These are phyloP conservation scores for Prolemur simus DNA, from an alignment of 2,113 vertebrate species.

Conservation along the genomic window DNA sequence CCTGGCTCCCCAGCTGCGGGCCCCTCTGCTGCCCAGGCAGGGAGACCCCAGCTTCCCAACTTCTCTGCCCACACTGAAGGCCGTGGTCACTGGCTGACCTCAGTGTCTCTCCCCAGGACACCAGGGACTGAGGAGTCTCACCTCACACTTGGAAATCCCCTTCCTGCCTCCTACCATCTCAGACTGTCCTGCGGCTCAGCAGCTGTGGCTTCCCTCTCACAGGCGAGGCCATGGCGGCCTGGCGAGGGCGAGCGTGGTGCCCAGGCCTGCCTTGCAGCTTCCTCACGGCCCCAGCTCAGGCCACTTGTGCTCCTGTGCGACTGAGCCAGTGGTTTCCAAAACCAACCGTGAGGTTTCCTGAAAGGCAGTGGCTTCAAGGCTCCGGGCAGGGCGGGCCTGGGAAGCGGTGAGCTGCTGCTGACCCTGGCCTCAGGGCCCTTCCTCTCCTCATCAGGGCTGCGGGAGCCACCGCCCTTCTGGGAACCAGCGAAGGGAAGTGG, in stretches of 20 bases:
- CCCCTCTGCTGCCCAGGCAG: too few relatives aligned
- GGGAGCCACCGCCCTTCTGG: constrained; percentile 37
- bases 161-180: background rate
- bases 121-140: background rate
- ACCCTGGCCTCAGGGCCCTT: constrained; percentile 54
- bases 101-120: background rate
- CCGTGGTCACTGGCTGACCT: background rate
- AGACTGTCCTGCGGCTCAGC: background rate
- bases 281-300: background rate
- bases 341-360: constrained; percentile 30
- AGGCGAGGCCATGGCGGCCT: background rate
- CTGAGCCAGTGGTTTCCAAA: background rate
- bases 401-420: background rate
- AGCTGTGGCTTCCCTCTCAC: background rate
- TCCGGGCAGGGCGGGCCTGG: background rate
- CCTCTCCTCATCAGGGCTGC: constrained; percentile 26
- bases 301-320: background rate
- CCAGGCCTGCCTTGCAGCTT: background rate
- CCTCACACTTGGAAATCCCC: background rate
- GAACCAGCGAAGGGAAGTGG: constrained; percentile 24
- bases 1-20: background rate
- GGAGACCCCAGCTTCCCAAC: background rate
- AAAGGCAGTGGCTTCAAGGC: background rate
- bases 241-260: background rate
- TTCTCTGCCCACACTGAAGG: background rate